Evolutionary conservation across 2,888 invertebrate genomes (phyloP).

Genomic region (Aleiodes testaceus): DNA sequence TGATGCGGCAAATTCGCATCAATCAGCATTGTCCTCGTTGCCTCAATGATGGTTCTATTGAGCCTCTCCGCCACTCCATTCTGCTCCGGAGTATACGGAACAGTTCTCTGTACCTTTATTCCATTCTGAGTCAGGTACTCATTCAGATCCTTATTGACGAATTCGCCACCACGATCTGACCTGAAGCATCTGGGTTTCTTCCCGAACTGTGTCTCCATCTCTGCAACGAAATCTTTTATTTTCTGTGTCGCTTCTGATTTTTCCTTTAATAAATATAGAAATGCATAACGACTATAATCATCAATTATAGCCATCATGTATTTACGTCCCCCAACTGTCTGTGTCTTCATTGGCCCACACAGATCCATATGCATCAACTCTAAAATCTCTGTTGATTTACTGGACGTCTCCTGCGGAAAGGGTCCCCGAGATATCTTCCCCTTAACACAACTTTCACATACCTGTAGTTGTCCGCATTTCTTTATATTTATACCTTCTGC

Average conservation of each 20-base stretch:
- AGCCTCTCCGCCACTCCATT: conserved; percentile 57
- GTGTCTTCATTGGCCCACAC: conserved; percentile 33
- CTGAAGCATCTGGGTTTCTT: conserved; percentile 54
- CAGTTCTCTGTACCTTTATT: conserved; percentile 54
- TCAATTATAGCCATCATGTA: conserved; percentile 28
- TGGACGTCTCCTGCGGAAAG: conserved; percentile 38
- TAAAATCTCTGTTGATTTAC: conserved; percentile 40
- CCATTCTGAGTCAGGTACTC: conserved; percentile 54
- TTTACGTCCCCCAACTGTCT: conserved; percentile 9
- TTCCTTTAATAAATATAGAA: conserved; percentile 5
- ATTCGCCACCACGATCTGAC: conserved; percentile 57
- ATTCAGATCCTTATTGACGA: conserved; percentile 52
- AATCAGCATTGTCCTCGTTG: conserved; percentile 56
- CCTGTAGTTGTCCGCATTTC: conserved; percentile 32
- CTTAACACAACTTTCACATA: conserved; percentile 32
- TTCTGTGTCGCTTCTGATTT: conserved; percentile 42
- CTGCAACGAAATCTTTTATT: conserved; percentile 54
- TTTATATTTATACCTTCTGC: conserved; percentile 38
- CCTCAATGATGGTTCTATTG: conserved; percentile 55
- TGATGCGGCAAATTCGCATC: conserved; percentile 52
- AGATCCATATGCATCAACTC: conserved; percentile 35
- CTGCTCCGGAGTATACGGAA: conserved; percentile 55
- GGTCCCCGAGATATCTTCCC: conserved; percentile 34
- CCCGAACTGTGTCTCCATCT: conserved; percentile 26
- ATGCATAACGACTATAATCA: conserved; percentile 28